Evolutionary conservation across 1,140 invertebrate species (phyloP).

Genomic region (Leucophenga varia): DNA sequence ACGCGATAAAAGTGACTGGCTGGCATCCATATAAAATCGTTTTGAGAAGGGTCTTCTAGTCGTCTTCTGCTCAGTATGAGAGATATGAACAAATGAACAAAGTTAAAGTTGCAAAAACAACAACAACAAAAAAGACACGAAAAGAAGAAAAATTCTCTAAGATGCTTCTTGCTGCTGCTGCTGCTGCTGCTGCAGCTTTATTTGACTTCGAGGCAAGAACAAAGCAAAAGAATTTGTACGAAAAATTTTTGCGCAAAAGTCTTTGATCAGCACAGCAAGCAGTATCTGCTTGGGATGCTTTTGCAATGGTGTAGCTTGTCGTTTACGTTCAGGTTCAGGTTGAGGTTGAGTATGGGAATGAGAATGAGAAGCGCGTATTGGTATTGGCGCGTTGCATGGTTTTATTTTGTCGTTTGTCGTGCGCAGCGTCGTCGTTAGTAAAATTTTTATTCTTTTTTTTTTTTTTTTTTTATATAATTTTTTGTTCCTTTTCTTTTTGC

Average conservation of each 20-base stretch:
- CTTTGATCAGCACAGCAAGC: conserved; percentile 44
- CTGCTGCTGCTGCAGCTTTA: too few species aligned
- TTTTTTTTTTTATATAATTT: too few species aligned
- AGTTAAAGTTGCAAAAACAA: conserved; percentile 8
- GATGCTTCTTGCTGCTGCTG: too few species aligned
- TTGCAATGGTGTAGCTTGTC: too few species aligned
- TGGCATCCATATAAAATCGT: conserved; percentile 11
- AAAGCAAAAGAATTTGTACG: conserved; percentile 50
- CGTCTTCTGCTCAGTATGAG: conserved; percentile 27
- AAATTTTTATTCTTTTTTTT: too few species aligned
- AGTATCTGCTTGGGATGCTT: too few species aligned
- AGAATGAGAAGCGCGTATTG: too few species aligned
- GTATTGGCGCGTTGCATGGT: too few species aligned
- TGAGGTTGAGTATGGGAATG: too few species aligned
- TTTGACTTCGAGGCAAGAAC: conserved; percentile 31
- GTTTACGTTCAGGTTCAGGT: too few species aligned
- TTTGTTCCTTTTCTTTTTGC: too few species aligned
- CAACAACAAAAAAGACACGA: conserved; percentile 2
- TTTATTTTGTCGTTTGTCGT: too few species aligned
- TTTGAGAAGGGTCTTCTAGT: conserved; percentile 39
- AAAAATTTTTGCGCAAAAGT: conserved; percentile 46
- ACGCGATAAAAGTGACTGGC: conserved; percentile 38
- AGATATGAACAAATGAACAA: conserved; percentile 28
- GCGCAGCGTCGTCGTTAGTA: conserved; percentile 31
- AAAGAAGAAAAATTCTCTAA: conserved; percentile 6